These are phyloP conservation scores for Thalassarche chlororhynchos DNA, from an alignment of 2,113 vertebrate genomes.

Conservation along the genomic window DNA sequence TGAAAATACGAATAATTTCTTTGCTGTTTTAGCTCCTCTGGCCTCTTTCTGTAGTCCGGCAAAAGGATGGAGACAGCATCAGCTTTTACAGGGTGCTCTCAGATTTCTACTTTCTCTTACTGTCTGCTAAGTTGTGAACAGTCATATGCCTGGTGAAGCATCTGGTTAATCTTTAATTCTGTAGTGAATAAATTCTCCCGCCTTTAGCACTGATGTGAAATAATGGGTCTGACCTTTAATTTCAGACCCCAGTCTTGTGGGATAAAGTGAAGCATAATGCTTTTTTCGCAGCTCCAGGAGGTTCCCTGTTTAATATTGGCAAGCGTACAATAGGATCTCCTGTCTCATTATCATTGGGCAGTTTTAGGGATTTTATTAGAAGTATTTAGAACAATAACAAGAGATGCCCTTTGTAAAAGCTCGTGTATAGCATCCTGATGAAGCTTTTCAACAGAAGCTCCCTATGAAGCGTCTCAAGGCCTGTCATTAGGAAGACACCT, in stretches of 20 bases:
- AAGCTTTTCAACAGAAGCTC: not conserved
- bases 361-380: not conserved
- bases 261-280: conserved; percentile 29
- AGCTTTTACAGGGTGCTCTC: not conserved
- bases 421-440: not conserved
- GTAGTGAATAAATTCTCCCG: conserved; percentile 47
- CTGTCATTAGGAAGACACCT: not conserved
- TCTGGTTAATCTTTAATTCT: conserved; percentile 60
- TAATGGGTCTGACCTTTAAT: conserved; percentile 69
- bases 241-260: conserved; percentile 33
- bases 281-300: not conserved
- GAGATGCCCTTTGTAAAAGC: not conserved
- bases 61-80: not conserved
- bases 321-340: not conserved
- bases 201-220: conserved; percentile 48
- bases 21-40: not conserved
- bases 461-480: not conserved
- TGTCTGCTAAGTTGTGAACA: conserved; percentile 16
- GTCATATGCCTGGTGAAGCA: not conserved
- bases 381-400: not conserved
- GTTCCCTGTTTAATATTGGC: not conserved
- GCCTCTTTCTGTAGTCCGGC: not conserved
- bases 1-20: not conserved
- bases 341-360: not conserved
- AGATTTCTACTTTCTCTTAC: not conserved